A percentile compares a stretch with the other conserved stretches of the same genome.
Evolutionary conservation across 2,113 vertebrate species (phyloP).

Genomic region (Entelurus aequoreus): DNA sequence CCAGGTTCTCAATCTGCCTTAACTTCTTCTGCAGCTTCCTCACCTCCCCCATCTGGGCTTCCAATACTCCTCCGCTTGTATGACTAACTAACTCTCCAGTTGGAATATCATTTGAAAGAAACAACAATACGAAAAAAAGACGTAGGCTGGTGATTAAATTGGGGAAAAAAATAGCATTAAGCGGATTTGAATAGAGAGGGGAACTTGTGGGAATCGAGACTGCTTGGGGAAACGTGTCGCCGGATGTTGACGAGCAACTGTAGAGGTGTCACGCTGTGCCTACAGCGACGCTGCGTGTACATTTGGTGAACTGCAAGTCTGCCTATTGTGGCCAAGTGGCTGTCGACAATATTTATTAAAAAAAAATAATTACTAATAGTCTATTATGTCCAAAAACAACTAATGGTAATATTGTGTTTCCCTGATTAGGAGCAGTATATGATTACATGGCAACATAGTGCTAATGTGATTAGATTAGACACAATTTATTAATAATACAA

Average conservation of each 20-base stretch:
- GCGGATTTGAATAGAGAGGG: background rate
- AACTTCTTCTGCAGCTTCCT: constrained; percentile 79
- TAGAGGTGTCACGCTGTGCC: constrained; percentile 11
- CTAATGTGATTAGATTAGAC: no score
- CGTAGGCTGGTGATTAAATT: background rate
- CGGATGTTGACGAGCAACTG: constrained; percentile 51
- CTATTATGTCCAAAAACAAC: no score
- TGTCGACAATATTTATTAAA: no score
- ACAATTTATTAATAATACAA: no score
- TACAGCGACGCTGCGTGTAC: constrained; percentile 51
- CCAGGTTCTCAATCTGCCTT: constrained; percentile 79
- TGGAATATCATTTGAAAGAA: constrained; percentile 7
- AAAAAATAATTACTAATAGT: no score
- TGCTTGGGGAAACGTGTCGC: constrained; percentile 54
- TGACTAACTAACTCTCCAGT: background rate
- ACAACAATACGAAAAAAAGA: background rate
- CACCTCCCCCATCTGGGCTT: constrained; percentile 70
- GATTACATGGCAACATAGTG: no score
- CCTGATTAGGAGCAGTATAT: no score
- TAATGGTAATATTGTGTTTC: no score
- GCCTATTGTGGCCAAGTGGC: no score
- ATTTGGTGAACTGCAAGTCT: no score
- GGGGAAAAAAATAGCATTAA: background rate
- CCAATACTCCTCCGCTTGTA: background rate
- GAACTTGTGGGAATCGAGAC: background rate